Base-by-base conservation (phyloP, 2,113 vertebrate species). In the human region DNA sequence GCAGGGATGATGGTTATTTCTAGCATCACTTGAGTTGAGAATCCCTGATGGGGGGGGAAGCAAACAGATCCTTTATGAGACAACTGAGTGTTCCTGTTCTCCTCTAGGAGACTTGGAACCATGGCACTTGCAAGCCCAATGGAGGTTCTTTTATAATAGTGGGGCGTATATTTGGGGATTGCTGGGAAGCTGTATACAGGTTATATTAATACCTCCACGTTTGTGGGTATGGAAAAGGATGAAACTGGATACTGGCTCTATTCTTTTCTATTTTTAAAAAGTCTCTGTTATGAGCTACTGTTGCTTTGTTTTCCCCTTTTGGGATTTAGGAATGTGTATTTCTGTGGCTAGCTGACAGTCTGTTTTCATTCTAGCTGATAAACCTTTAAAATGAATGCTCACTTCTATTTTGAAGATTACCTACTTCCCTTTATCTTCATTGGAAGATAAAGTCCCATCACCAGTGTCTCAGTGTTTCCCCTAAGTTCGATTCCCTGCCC, bases 1-100 rank as follows among this genome's bases (percentile, higher is more conserved):
- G 73, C 78, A 10, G 73, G 66, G 86, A 79, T 73, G 72, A 38
- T 52, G 93, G 68, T 98, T 94, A 89, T 98, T 98, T 98, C 96
- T 75, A 85, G 94, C 79, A 86, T 88, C 89, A 13, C 16, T 2
- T 92, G 97, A 93, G 92, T 73, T 70, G 89, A 96, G 97, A 97
- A 96, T 94, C 95, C 88, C 2, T 0, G 1, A 1, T 0, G 0
- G 95, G 75, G 43, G 43, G 89, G 94, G 93, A 96, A 93, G 93
- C 84, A 94, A 73, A 57, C 76, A 93, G 95, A 94, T 75, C 70
- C 90, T 82, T 38, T 57, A 2, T 14, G 50, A 96, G 87, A 61
- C 70, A 66, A 38, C n/a, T 22, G 61, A 64, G 20, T 81, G 3
- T 38, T 80, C 73, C 50, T 73, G 38, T 48, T 78, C 52, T 70